Evolutionary conservation across 2,113 vertebrate species (phyloP).

Genomic region (Caretta caretta): DNA sequence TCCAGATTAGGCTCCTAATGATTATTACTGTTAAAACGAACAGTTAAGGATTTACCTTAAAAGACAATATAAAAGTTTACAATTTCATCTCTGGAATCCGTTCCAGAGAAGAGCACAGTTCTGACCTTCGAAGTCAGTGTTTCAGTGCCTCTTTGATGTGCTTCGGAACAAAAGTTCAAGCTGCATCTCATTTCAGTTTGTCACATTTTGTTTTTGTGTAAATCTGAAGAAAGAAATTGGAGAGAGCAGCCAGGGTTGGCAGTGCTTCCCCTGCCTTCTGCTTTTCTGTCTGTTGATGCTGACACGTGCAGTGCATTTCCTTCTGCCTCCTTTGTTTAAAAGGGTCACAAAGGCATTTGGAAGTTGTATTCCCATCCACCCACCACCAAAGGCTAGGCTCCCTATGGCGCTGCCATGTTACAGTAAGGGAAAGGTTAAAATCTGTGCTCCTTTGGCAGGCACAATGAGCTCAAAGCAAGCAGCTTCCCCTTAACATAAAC

Average conservation of each 20-base stretch:
- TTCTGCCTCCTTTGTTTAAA: background rate
- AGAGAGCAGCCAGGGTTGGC: background rate
- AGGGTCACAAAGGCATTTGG: background rate
- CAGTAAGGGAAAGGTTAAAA: background rate
- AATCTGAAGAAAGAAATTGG: conserved; percentile 12
- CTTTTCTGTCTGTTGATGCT: conserved; percentile 7
- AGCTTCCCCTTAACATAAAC: conserved; percentile 42
- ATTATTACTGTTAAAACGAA: background rate
- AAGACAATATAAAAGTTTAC: conserved; percentile 36
- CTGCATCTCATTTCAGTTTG: background rate
- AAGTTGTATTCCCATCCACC: background rate
- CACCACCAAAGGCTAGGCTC: background rate
- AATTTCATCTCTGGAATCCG: conserved; percentile 14
- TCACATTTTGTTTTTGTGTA: background rate
- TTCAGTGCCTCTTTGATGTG: conserved; percentile 9
- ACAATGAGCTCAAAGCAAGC: background rate
- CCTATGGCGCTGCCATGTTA: background rate
- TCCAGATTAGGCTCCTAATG: background rate
- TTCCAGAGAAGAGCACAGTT: conserved; percentile 45
- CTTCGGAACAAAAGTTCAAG: conserved; percentile 59
- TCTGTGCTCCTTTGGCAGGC: background rate
- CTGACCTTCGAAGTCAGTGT: conserved; percentile 45
- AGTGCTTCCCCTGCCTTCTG: background rate
- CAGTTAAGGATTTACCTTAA: conserved; percentile 31
- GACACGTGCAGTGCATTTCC: background rate